Evolutionary conservation across 2,888 invertebrate species (phyloP), one percentile per base, ranked within the genome.

Genomic region (Drosophila tripunctata): DNA sequence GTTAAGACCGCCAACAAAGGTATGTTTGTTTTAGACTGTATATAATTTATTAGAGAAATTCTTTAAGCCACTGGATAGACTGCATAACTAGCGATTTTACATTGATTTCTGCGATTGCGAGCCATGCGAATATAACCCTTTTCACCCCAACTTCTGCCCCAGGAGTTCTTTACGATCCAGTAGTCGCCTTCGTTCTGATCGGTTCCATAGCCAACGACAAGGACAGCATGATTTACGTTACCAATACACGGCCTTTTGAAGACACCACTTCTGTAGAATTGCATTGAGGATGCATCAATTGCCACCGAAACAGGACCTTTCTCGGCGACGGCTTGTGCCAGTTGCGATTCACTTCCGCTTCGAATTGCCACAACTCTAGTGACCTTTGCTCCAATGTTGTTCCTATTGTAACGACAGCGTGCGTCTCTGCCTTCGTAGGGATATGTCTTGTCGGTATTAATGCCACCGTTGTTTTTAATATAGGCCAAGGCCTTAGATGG

Each of bases 161-260:
- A 54, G 8, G 43, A 54, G 43, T 54, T 54, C 54, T 54, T 54
- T n/a, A 41, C 30, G 2, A 41, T 30, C 51, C 51, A 51, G 21
- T 14, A 40, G 21, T 51, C 40, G 24, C 50, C 38, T 4, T 5
- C 48, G 1, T 4, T 48, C 4, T n/a, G 0, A 24, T 36, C 24
- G 1, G n/a, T 8, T 1, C 38, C 51, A 19, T 51, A 51, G 14
- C 51, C 51, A 7, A 51, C 51, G 10, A 51, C 51, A 14, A 51
- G 14, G 2, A 51, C 51, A n/a, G 21, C 51, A 14, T 51, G 51
- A 4, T 51, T 51, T 4, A 51, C 51, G 3, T 12, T 8, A 6
- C n/a, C 2, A 19, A 5, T 27, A 4, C 51, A 51, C 3, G 30
- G 3, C 10, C 14, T 12, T 10, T 30, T 30, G 2, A 31, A 31